Evolutionary conservation across 23 tunicate genomes (phyloP).

Genomic region (Trididemnum nubilum): DNA sequence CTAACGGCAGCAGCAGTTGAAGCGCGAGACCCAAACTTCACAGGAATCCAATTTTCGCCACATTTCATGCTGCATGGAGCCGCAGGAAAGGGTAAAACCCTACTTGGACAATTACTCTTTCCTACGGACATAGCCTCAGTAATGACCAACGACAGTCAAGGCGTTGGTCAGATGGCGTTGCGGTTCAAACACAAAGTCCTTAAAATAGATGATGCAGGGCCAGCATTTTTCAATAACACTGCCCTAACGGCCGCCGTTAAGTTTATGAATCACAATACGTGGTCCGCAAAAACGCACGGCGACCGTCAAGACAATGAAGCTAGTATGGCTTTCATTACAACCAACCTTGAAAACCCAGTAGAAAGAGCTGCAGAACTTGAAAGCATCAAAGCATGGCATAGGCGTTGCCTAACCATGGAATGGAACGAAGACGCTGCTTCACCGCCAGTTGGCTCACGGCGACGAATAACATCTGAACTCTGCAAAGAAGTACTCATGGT

Average conservation of each 20-base stretch:
- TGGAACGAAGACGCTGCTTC: no score
- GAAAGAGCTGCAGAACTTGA: no score
- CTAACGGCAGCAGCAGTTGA: background rate
- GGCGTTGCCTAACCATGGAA: no score
- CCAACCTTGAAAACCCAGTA: no score
- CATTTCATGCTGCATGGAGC: constrained; percentile 14
- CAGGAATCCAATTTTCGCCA: background rate
- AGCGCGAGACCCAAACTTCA: background rate
- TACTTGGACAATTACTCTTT: constrained; percentile 17
- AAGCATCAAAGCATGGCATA: no score
- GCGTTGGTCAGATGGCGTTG: constrained; percentile 25
- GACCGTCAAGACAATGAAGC: no score
- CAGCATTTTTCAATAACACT: background rate
- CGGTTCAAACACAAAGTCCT: constrained; percentile 6
- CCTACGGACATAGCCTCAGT: constrained; percentile 7
- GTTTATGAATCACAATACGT: no score
- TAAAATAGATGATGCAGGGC: constrained; percentile 22
- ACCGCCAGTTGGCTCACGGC: no score
- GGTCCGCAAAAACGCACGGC: no score
- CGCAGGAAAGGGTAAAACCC: constrained; percentile 23
- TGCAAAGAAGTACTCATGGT: no score
- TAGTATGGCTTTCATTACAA: no score
- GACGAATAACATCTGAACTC: no score
- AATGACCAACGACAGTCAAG: background rate
- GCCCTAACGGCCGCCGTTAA: background rate